Conservation (phyloP, 2,888 invertebrate species). For the Muschampia plurimacula region DNA sequence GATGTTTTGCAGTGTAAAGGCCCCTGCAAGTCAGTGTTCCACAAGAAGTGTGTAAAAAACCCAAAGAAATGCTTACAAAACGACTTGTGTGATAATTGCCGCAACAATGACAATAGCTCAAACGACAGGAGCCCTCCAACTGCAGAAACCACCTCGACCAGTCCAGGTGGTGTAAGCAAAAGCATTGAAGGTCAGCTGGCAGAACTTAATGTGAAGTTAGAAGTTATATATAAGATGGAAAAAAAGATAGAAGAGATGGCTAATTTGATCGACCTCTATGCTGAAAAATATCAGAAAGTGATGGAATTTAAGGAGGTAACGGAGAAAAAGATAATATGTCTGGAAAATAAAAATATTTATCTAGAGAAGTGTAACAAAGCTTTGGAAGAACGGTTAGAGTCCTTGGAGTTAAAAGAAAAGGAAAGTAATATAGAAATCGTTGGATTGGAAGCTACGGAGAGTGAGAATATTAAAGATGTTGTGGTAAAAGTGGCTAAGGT, state of each 20-base stretch:
- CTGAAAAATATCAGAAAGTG: constrained; percentile 41
- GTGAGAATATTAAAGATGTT: neutral
- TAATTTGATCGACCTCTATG: constrained; percentile 32
- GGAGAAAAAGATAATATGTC: constrained; percentile 35
- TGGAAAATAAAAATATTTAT: constrained; percentile 40
- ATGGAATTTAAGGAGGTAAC: constrained; percentile 35
- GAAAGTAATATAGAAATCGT: constrained; percentile 40
- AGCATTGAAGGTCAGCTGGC: neutral
- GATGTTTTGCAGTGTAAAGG: neutral
- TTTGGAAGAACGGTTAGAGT: constrained; percentile 28
- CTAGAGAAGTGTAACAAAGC: constrained; percentile 41
- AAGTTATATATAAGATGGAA: constrained; percentile 36
- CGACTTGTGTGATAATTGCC: constrained; percentile 1
- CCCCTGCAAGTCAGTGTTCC: neutral
- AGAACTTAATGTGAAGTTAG: constrained; percentile 39
- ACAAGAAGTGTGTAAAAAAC: constrained; percentile 5
- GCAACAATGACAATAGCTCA: neutral
- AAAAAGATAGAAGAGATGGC: constrained; percentile 37
- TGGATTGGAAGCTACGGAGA: constrained; percentile 17
- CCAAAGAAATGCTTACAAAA: neutral
- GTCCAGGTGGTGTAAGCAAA: too few relatives aligned
- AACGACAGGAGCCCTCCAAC: too few relatives aligned
- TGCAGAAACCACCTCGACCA: too few relatives aligned
- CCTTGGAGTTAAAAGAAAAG: constrained; percentile 34
- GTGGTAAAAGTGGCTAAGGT: constrained; percentile 24